Conservation (phyloP, 2,888 invertebrate genomes). For the Neocrepidodera transversa region DNA sequence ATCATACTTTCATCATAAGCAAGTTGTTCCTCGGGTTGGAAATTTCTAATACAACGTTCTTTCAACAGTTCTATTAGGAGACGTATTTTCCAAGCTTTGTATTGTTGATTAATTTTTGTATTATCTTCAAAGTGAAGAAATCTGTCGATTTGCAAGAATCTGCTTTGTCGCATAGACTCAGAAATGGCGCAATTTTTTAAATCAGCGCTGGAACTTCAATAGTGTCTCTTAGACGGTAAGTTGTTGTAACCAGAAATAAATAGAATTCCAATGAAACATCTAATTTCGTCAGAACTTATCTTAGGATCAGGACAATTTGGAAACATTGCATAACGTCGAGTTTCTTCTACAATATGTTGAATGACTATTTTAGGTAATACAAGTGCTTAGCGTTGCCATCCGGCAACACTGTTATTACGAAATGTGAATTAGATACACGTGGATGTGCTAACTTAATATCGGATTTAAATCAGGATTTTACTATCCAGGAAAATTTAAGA, state of each 20-base stretch:
- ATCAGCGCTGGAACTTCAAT: constrained; percentile 1
- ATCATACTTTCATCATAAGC: constrained; percentile 10
- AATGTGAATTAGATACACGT: no score
- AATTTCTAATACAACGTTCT: neutral
- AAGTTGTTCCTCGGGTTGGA: neutral
- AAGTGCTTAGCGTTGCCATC: neutral
- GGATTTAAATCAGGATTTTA: no score
- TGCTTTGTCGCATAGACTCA: constrained; percentile 1
- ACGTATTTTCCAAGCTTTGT: constrained; percentile 6
- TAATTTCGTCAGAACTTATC: constrained; percentile 2
- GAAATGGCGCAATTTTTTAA: neutral
- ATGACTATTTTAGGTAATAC: neutral
- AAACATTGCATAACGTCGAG: constrained; percentile 4
- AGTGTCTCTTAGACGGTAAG: constrained; percentile 2
- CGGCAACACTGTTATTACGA: neutral
- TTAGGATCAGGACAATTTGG: constrained; percentile 3
- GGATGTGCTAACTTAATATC: no score
- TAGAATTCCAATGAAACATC: constrained; percentile 2
- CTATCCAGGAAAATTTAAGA: no score
- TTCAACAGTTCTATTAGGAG: neutral
- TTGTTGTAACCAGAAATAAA: neutral
- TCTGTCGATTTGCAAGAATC: neutral
- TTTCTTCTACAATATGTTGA: constrained; percentile 2
- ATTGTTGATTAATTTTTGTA: neutral
- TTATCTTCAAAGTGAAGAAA: constrained; percentile 8